Evolutionary conservation across 2,888 invertebrate genomes (phyloP), one percentile per base, ranked within the genome.

Genomic region (Ornithoptera alexandrae): DNA sequence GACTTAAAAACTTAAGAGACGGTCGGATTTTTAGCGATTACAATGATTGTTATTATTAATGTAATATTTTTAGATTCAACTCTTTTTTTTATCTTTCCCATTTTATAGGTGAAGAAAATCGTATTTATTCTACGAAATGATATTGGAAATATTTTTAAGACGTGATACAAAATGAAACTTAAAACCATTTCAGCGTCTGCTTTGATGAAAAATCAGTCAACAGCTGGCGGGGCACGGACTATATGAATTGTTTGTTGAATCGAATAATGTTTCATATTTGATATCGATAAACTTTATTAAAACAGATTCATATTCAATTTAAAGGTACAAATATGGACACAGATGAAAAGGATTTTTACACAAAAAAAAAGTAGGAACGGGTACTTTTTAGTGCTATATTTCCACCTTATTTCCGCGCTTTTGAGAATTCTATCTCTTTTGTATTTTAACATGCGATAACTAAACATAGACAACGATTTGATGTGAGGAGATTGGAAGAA

Each of bases 151-250:
- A 10, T 58, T 24, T 12, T 58, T 20, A 46, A 22, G 46, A 22
- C 18, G 17, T 15, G 24, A 50, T 62, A 50, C 18, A 62, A 62
- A 62, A 58, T 22, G 57, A 65, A 65, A 65, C 39, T 65, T 65
- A 36, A 58, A 57, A 57, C 58, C 20, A 42, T 24, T 42, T 39
- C 22, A 15, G n/a, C 57, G 22, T 58, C 22, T 58, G 20, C 22
- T 58, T 7, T 58, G 22, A 58, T 58, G 57, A 15, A 58, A 58
- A 58, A 24, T 58, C 57, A n/a, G 0, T 58, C 12, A 2, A 10
- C 20, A 58, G 20, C 57, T 58, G 57, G 22, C 3, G 57, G 10
- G 10, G 57, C 57, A n/a, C 53, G n/a, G 53, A 18, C 53, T 53
- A n/a, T 53, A n/a, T 1, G n/a, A 53, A 53, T n/a, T n/a, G 53